These are phyloP conservation scores for Pedetes capensis DNA, from an alignment of 2,113 vertebrate species.

Conservation along the genomic window DNA sequence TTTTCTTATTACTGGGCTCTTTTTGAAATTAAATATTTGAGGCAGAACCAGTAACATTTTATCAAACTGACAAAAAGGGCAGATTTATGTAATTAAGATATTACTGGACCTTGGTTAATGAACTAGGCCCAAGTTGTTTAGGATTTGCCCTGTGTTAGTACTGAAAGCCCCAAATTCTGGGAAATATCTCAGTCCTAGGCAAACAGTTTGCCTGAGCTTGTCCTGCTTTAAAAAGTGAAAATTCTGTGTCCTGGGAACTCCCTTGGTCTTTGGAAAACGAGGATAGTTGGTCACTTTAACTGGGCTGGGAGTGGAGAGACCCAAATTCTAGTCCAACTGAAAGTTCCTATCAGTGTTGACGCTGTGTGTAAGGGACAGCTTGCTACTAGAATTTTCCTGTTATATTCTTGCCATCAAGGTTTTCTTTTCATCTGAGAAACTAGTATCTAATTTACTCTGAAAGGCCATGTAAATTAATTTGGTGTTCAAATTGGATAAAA, in stretches of 20 bases:
- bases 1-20: neutral
- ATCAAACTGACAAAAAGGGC: neutral
- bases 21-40: neutral
- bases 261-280: neutral
- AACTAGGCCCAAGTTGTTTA: neutral
- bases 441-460: neutral
- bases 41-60: neutral
- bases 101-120: neutral
- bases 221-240: neutral
- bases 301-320: neutral
- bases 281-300: neutral
- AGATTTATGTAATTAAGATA: neutral
- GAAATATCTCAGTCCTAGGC: neutral
- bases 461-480: neutral
- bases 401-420: neutral
- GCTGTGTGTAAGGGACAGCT: neutral
- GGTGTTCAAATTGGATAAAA: neutral
- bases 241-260: neutral
- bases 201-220: neutral
- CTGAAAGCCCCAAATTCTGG: neutral
- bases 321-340: neutral
- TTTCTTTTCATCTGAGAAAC: conserved; percentile 29
- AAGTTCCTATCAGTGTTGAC: neutral
- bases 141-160: neutral
- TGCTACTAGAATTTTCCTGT: neutral